Evolutionary conservation across 2,888 invertebrate genomes (phyloP), one percentile per base, ranked within the genome.

Genomic region (Xanthostigma xanthostigma): DNA sequence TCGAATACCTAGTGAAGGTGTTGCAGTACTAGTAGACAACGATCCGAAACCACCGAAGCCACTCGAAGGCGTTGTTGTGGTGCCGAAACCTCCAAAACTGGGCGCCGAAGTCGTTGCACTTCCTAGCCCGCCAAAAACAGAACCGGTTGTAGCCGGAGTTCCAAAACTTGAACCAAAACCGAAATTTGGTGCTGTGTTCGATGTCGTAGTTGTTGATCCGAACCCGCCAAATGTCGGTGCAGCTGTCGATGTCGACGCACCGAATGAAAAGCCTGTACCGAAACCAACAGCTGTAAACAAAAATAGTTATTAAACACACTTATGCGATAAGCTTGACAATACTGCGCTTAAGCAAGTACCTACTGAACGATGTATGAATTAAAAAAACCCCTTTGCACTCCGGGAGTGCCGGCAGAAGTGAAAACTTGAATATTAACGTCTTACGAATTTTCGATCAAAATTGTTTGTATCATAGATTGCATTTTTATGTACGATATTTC

Each of bases 111-210:
- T 56, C 14, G 66, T 57, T 8, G 62, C 56, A 13, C 62, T 44
- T 27, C 57, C 56, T 45, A 52, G 54, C 27, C 50, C 45, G 9
- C 52, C 50, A 41, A 49, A 50, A 35, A 40, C 53, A 5, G 51
- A 41, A 36, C 61, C 55, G 41, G 62, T 54, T 9, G 60, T 58
- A 47, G 52, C 50, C 53, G 57, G 52, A 40, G 67, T 56, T 49
- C 66, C 62, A 58, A 71, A 64, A 54, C 71, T 64, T 68, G 62
- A 33, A 41, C 76, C 75, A 62, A 78, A 78, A 14, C 64, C 61
- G 27, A 64, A 56, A 9, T 58, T 53, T 13, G 60, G 49, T 51
- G 53, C 39, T n/a, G 60, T 62, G 14, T 38, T 12, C 9, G 45
- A 33, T 14, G 46, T 37, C 10, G 44, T 34, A 8, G 44, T 39